Base-by-base conservation (phyloP, 2,113 vertebrate species). In the Lepisosteus oculatus region DNA sequence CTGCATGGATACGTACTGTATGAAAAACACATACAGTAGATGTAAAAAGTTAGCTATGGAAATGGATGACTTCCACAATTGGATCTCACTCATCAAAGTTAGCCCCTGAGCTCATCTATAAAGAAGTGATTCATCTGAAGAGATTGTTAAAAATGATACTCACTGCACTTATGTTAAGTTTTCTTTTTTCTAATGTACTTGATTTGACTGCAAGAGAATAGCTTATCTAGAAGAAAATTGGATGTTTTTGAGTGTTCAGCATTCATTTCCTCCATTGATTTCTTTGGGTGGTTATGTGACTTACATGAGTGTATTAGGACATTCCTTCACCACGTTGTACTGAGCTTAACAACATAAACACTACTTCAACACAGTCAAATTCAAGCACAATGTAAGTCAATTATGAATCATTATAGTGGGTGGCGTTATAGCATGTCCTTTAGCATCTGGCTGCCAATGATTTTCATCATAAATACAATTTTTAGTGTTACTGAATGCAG, bases 71-170 rank as follows among this genome's bases (percentile, higher is more conserved):
- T 29, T 29, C 29, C 29, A 29, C 29, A 29, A 29, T 29, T 29
- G 29, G 29, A 29, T 29, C 29, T 29, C 2, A 29, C 29, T 29
- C 29, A 29, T 29, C 29, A 29, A 29, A 29, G 2, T 29, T 29
- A 29, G 29, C 29, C 29, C 29, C 42, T 67, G 3, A 61, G 17
- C 62, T 15, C 55, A 55, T 45, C 47, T 41, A 14, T 44, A 17
- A 9, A 42, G 57, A 15, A 9, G n/a, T 14, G 11, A 68, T 55
- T 55, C 17, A 57, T 74, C 74, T 61, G 68, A 74, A 83, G 83
- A 86, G 61, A 77, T 78, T 83, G 84, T 88, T 68, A 57, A 59
- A 41, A 56, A 72, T 79, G 86, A 85, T 85, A 72, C 55, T 41
- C 44, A 13, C 70, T 9, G 79, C 85, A 83, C 77, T 86, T 76